Evolutionary conservation across 2,888 invertebrate species (phyloP).

Genomic region (Cataglyphis albicans): DNA sequence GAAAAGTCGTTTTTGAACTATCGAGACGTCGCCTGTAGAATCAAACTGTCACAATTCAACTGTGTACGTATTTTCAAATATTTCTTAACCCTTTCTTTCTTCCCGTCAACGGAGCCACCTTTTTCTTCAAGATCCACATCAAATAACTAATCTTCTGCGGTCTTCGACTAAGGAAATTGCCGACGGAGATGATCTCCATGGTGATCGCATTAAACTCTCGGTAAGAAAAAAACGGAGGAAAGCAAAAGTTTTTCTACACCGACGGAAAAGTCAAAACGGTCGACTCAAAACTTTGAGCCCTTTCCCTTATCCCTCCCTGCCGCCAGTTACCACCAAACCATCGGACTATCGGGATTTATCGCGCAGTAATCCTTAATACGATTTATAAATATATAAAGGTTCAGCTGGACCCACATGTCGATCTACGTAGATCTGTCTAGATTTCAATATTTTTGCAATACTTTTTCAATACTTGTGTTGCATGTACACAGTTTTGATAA

Average conservation of each 20-base stretch:
- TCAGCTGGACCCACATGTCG: conserved; percentile 70
- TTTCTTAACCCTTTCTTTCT: conserved; percentile 49
- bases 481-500: background rate
- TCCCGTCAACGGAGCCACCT: conserved; percentile 13
- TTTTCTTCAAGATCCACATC: conserved; percentile 55
- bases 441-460: background rate
- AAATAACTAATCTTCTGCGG: conserved; percentile 64
- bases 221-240: conserved; percentile 48
- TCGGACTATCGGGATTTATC: conserved; percentile 31
- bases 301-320: no score
- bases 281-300: background rate
- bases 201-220: conserved; percentile 66
- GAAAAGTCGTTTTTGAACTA: background rate
- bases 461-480: no score
- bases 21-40: background rate
- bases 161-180: conserved; percentile 10
- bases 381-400: conserved; percentile 79
- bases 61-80: conserved; percentile 43
- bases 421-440: conserved; percentile 28
- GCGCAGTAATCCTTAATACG: conserved; percentile 72
- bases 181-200: conserved; percentile 65
- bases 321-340: background rate
- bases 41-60: conserved; percentile 37
- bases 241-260: conserved; percentile 2
- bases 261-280: conserved; percentile 57